Evolutionary conservation across 1,140 invertebrate genomes (phyloP).

Genomic region (Aradophagus sp.): DNA sequence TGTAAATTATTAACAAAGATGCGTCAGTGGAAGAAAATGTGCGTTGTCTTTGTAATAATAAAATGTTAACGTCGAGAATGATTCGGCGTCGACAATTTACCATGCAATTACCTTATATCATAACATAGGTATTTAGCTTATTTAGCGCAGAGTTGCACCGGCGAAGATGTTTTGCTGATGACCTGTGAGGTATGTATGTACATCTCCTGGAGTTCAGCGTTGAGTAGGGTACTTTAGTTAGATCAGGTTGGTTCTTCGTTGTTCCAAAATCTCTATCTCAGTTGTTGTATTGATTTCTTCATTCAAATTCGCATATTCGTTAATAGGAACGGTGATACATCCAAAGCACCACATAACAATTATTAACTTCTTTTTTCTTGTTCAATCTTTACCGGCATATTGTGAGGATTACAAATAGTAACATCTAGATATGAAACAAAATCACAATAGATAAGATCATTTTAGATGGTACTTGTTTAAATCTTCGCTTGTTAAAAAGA

Average conservation of each 20-base stretch:
- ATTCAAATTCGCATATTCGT: too few species aligned
- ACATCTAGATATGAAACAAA: too few species aligned
- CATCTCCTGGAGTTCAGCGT: constrained; percentile 68
- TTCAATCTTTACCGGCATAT: too few species aligned
- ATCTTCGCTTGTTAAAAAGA: too few species aligned
- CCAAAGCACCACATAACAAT: too few species aligned
- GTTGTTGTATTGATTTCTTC: too few species aligned
- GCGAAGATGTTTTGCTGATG: constrained; percentile 58
- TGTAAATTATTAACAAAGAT: constrained; percentile 2
- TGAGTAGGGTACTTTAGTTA: constrained; percentile 64
- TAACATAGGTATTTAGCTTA: constrained; percentile 73
- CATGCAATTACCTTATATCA: constrained; percentile 63
- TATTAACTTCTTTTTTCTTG: too few species aligned
- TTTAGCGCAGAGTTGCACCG: constrained; percentile 67
- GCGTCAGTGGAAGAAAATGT: constrained; percentile 61
- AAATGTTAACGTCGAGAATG: constrained; percentile 55
- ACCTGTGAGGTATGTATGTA: constrained; percentile 72
- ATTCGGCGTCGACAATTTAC: constrained; percentile 59
- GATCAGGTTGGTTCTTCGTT: constrained; percentile 33
- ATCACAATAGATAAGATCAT: too few species aligned
- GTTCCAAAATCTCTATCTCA: too few species aligned
- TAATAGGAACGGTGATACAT: too few species aligned
- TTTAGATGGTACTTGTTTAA: too few species aligned
- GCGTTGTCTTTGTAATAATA: constrained; percentile 56
- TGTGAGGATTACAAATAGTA: too few species aligned